Percentiles rank a stretch among this genome's conserved stretches.
Evolutionary conservation across 2,797 vertebrate genomes (phyloP).

Genomic region (Diglossa cyanea): DNA sequence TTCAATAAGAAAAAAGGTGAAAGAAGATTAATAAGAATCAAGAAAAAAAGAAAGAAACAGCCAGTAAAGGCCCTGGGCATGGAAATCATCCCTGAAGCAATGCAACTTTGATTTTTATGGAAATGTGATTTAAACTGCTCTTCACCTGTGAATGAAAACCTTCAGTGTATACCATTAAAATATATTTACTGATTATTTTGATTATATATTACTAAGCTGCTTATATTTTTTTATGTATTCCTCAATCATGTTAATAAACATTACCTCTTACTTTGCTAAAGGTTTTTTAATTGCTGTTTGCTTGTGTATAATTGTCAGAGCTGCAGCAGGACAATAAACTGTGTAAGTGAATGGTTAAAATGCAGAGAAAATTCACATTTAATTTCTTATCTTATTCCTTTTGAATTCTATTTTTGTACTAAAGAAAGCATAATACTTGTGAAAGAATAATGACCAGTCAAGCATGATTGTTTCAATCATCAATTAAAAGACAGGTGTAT

Average conservation of each 20-base stretch:
- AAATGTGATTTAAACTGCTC: not conserved
- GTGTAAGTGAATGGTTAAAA: not conserved
- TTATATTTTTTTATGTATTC: conserved; percentile 25
- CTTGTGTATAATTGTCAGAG: not conserved
- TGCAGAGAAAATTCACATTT: not conserved
- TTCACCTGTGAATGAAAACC: conserved; percentile 5
- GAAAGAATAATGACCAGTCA: not conserved
- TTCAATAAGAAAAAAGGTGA: conserved; percentile 23
- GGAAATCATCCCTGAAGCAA: conserved; percentile 24
- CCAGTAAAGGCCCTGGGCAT: not conserved
- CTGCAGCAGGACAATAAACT: not conserved
- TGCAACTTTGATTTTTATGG: not conserved
- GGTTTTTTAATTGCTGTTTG: not conserved
- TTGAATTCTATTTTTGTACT: not conserved
- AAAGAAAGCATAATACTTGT: not conserved
- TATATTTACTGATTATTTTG: not conserved
- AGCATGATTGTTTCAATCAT: not conserved
- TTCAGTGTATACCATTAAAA: not conserved
- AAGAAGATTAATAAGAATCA: conserved; percentile 61
- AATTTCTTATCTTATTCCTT: not conserved
- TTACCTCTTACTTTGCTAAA: not conserved
- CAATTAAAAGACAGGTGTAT: not conserved
- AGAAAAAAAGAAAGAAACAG: conserved; percentile 66
- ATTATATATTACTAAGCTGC: not conserved
- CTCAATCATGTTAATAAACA: not conserved